Base-by-base conservation (phyloP, 2,113 vertebrate species). In the Pterocles burchelli region DNA sequence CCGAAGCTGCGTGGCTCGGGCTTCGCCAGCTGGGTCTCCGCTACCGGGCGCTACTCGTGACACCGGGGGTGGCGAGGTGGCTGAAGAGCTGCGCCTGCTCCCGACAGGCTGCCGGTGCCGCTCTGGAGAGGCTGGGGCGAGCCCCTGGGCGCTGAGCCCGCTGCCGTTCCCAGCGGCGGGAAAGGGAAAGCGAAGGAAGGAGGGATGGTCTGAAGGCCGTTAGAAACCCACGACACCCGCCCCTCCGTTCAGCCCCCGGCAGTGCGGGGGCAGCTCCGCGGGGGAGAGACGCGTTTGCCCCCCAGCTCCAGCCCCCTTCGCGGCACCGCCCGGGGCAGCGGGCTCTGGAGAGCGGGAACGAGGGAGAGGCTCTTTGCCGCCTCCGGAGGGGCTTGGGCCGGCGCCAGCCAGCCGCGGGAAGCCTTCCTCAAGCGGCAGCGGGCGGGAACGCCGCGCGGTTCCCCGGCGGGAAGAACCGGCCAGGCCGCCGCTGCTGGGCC, bases 41-140 rank as follows among this genome's bases (percentile, higher is more conserved):
- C 14, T 33, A 18, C 19, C 1, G 61, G 8, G 4, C 8, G 6
- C 4, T 17, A 1, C 3, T 14, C 13, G 1, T 0, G 17, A 6
- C 8, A 20, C 14, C 17, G 4, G 16, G 33, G 18, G 21, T 0
- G 48, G 68, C 17, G 12, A 3, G 36, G 20, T 4, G 19, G 43
- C 33, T 16, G 34, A 41, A 41, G 38, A 41, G 21, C 14, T 6
- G 4, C 13, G 15, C 26, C 33, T 7, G 19, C 25, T 4, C 16
- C 17, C 4, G 4, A 24, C 33, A 7, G 24, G 36, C 24, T 21
- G 61, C 12, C 19, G 7, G 16, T 3, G 12, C 21, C 6, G 6
- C 6, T 16, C 13, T 2, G 24, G 41, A 3, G 52, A 10, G 54
- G 31, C 17, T 2, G 22, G 10, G 33, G 70, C 1, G 13, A 20